A percentile compares a stretch with the other conserved stretches of the same genome.
Conservation (phyloP, 2,113 vertebrate genomes). For the Coreoperca whiteheadi region DNA sequence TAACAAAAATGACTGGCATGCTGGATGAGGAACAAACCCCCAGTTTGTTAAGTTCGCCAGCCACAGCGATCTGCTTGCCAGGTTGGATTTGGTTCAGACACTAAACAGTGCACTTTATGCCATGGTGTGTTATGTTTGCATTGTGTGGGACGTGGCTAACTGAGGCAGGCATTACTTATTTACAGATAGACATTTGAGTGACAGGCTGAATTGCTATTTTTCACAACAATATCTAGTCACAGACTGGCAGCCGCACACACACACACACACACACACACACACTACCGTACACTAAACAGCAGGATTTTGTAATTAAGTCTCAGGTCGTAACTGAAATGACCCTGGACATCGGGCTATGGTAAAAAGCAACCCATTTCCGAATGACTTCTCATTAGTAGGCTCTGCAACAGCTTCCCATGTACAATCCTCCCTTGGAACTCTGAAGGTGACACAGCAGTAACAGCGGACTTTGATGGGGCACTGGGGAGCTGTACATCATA, state of each 20-base stretch:
- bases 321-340: conserved; percentile 64
- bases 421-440: conserved; percentile 65
- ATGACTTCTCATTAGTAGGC: conserved; percentile 80
- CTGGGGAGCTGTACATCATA: conserved; percentile 82
- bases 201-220: conserved; percentile 33
- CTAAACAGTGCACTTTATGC: conserved; percentile 61
- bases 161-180: conserved; percentile 47
- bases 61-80: conserved; percentile 51
- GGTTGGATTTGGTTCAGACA: conserved; percentile 66
- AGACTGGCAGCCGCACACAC: conserved; percentile 4
- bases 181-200: conserved; percentile 47
- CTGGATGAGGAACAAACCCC: conserved; percentile 49
- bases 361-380: conserved; percentile 65
- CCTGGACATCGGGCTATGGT: conserved; percentile 55
- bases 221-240: conserved; percentile 26
- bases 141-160: conserved; percentile 43
- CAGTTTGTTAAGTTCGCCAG: conserved; percentile 58
- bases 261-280: conserved; percentile 17
- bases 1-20: conserved; percentile 65
- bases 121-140: conserved; percentile 48
- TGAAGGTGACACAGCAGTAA: conserved; percentile 85
- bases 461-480: conserved; percentile 80
- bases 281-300: conserved; percentile 36
- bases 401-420: conserved; percentile 65
- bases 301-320: conserved; percentile 77